Percentiles rank a stretch among this genome's conserved stretches.
Evolutionary conservation across 2,888 invertebrate species (phyloP).

Genomic region (Conus canariensis): DNA sequence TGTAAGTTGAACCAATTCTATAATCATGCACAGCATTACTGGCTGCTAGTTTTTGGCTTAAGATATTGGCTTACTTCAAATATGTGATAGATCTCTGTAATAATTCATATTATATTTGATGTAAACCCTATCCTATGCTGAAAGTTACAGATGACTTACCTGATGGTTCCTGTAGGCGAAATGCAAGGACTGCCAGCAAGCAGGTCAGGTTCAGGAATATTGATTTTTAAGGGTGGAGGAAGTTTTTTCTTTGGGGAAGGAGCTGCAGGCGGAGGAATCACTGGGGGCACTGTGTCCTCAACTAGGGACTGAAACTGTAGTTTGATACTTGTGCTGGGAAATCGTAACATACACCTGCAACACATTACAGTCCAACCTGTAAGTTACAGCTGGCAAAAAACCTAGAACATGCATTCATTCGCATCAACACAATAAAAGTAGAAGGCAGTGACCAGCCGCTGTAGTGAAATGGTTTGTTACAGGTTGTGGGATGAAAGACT

Average conservation of each 20-base stretch:
- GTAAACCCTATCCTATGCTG: no score
- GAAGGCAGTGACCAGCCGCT: no score
- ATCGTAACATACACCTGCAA: slow-evolving; percentile 93
- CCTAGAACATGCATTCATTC: background rate
- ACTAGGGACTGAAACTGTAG: slow-evolving; percentile 95
- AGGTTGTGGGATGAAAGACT: no score
- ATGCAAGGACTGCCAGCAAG: slow-evolving; percentile 83
- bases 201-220: slow-evolving; percentile 86
- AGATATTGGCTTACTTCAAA: no score
- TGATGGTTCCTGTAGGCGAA: slow-evolving; percentile 78
- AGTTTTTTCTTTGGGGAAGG: slow-evolving; percentile 73
- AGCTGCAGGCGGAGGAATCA: slow-evolving; percentile 54
- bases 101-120: no score
- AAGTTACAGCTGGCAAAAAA: background rate
- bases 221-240: slow-evolving; percentile 88
- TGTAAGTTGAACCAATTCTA: no score
- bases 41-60: no score
- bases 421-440: no score
- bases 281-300: slow-evolving; percentile 75
- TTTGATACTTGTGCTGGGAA: slow-evolving; percentile 97
- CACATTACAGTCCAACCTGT: slow-evolving; percentile 44
- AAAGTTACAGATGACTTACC: slow-evolving; percentile 59
- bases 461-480: no score
- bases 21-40: no score
- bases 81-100: no score